Conservation (phyloP, 92 coral and sea anemone genomes). For the Plumapathes pennacea region DNA sequence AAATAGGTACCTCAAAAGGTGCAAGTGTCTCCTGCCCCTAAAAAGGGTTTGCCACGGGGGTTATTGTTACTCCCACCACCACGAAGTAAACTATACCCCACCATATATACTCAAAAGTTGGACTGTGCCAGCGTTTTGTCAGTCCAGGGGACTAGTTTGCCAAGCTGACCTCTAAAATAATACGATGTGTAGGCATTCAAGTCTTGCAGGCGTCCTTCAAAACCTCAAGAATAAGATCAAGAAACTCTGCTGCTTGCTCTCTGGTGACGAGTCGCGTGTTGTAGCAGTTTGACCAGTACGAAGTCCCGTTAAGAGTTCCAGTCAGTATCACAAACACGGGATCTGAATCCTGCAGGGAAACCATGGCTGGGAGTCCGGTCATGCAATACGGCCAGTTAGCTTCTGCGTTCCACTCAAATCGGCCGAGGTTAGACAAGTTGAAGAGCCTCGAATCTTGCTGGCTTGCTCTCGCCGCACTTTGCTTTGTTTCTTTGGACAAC, state of each 20-base stretch:
- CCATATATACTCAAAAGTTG: no score
- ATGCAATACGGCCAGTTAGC: neutral
- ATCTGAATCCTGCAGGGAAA: neutral
- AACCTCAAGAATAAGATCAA: neutral
- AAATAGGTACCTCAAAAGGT: no score
- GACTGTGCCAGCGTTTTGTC: no score
- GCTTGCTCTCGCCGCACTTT: neutral
- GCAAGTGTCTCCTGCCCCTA: no score
- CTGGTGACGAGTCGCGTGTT: neutral
- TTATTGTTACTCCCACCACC: no score
- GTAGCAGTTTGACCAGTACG: slow-evolving; percentile 1
- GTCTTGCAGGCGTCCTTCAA: neutral
- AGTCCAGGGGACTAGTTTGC: no score
- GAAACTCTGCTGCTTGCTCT: slow-evolving; percentile 6
- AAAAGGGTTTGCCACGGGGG: no score
- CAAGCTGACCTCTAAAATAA: no score
- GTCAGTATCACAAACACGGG: neutral
- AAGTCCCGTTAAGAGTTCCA: neutral
- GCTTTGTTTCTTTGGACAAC: neutral
- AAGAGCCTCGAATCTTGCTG: slow-evolving; percentile 4
- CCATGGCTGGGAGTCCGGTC: neutral
- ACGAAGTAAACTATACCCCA: no score
- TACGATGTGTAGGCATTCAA: no score
- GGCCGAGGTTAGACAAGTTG: slow-evolving; percentile 3
- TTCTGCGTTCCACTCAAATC: neutral